Evolutionary conservation across 2,797 vertebrate species (phyloP).

Genomic region (Meda fulgida): DNA sequence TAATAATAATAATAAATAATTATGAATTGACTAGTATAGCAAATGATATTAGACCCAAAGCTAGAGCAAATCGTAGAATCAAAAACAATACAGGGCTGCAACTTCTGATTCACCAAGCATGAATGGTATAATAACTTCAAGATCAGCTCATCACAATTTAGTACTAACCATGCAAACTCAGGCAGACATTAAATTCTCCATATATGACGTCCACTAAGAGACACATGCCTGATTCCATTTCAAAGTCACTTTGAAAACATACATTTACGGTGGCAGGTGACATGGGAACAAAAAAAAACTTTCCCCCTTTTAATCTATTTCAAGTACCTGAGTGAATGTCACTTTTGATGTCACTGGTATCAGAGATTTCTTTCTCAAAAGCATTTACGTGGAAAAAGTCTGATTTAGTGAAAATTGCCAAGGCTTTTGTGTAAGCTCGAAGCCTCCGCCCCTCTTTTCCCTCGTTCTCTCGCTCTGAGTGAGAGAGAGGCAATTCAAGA

Average conservation of each 20-base stretch:
- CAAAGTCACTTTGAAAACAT: neutral
- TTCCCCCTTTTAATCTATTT: conserved; percentile 7
- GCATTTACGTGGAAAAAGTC: conserved; percentile 54
- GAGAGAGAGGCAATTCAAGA: conserved; percentile 38
- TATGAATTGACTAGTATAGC: neutral
- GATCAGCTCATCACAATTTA: neutral
- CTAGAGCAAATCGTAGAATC: neutral
- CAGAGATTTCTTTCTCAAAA: conserved; percentile 50
- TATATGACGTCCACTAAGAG: neutral
- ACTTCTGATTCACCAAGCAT: neutral
- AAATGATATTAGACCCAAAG: neutral
- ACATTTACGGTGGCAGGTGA: neutral
- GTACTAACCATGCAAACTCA: neutral
- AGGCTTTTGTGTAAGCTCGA: conserved; percentile 41
- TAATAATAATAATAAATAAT: neutral
- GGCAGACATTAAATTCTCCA: neutral
- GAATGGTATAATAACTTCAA: neutral
- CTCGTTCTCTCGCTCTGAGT: neutral
- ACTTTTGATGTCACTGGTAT: conserved; percentile 47
- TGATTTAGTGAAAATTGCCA: conserved; percentile 51
- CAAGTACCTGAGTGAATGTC: conserved; percentile 40
- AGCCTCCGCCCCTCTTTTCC: neutral
- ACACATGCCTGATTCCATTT: neutral
- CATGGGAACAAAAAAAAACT: conserved; percentile 23
- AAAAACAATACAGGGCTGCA: neutral